Evolutionary conservation across 2,113 vertebrate species (phyloP).

Genomic region (Entomyzon cyanotis): DNA sequence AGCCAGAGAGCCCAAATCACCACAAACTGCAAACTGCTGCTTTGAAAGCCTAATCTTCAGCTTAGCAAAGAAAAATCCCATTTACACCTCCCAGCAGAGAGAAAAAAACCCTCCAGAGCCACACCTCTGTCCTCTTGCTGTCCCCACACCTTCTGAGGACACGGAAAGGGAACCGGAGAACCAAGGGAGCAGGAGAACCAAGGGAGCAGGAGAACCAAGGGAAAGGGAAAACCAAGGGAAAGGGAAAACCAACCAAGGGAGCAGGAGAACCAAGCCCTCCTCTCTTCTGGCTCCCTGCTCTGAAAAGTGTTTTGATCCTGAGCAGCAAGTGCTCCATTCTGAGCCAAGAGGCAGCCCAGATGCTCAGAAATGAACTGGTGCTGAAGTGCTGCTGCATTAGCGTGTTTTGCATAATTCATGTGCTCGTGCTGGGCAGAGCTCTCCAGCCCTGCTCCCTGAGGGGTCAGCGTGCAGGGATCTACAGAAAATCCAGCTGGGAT

Average conservation of each 20-base stretch:
- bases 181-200: too few relatives aligned
- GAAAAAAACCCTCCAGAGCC: not conserved
- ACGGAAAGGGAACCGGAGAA: not conserved
- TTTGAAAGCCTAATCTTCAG: not conserved
- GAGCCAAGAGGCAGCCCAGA: not conserved
- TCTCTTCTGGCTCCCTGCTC: not conserved
- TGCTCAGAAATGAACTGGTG: not conserved
- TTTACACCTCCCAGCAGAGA: not conserved
- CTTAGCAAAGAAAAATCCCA: not conserved
- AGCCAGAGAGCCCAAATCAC: not conserved
- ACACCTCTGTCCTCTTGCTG: not conserved
- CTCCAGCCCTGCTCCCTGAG: not conserved
- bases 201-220: too few relatives aligned
- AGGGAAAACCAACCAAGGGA: too few relatives aligned
- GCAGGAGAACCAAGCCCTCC: accelerated
- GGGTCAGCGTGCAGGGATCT: not conserved
- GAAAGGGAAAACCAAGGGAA: too few relatives aligned
- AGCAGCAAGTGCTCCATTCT: not conserved
- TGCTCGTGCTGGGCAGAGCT: not conserved
- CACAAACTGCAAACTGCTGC: not conserved
- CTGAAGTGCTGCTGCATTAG: not conserved
- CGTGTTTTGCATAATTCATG: not conserved
- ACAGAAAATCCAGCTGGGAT: too few relatives aligned
- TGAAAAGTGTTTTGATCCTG: not conserved
- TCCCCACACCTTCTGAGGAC: not conserved